Evolutionary conservation across 1,140 invertebrate species (phyloP), one percentile per base, ranked within the genome.

Genomic region (Asbolus verrucosus): DNA sequence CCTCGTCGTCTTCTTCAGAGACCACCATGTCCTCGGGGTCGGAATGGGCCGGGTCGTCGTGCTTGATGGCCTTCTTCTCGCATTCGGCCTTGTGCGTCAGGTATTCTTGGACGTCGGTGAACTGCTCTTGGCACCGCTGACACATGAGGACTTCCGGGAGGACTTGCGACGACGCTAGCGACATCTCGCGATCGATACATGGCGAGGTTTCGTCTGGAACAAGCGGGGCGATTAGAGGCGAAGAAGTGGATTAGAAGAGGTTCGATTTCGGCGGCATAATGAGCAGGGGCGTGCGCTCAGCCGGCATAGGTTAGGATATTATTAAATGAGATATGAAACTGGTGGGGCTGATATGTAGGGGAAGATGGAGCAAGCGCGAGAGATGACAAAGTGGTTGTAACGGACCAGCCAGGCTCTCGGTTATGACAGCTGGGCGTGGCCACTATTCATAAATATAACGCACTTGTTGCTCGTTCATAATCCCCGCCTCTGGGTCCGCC

Each of bases 11-110:
- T 70, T 86, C 85, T 62, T 85, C 86, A 1, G 86, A 87, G 9
- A 87, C 84, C 59, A 87, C 86, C 84, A 88, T 87, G 73, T 88
- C 87, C 74, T 88, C 85, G 15, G 85, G 85, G 73, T 87, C 85
- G 19, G 86, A 86, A 72, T 86, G 87, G 80, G 87, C 87, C 71
- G 85, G 83, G 59, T 87, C 85, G 76, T 86, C 84, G 50, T 85
- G 84, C 80, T 85, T 83, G 75, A 85, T 82, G 46, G 82, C 82
- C 78, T 85, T 86, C 69, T 82, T 82, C 77, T 84, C 83, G 70
- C 84, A 85, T 69, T 83, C 77, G 68, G 82, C 79, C 75, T 85
- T 85, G 76, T 86, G 83, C 71, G 84, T 83, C 65, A 86, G 78
- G 76, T 84, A 87, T 68, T 87, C 85, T 62, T 83, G 82, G 9